Base-by-base conservation (phyloP, 2,888 invertebrate species). In the Pandemis cinnamomeana region DNA sequence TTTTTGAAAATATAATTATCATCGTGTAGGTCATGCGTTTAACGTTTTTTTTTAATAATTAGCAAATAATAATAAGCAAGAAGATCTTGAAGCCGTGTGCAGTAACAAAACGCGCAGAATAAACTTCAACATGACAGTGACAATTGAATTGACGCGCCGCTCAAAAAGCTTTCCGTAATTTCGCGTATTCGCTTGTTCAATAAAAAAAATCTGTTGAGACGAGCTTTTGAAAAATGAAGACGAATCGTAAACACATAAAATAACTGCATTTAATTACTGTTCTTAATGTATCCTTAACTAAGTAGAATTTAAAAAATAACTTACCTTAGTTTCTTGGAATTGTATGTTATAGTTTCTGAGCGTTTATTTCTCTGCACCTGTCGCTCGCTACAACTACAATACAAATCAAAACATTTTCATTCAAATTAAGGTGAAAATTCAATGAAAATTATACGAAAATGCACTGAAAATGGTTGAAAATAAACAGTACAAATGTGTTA, bases 401-500 rank as follows among this genome's bases (percentile, higher is more conserved):
- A 7, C 53, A 55, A 55, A n/a, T n/a, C n/a, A 7, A n/a, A 51
- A 7, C 5, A 6, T 51, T 51, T n/a, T 51, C 7, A 51, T 51
- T 51, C n/a, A 13, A 51, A 51, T 51, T 55, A 7, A 7, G 55
- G 20, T 20, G 58, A 58, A 5, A 58, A 11, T 58, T 58, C 10
- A 27, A 58, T 58, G 5, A 58, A 13, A 58, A 27, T 10, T 10
- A 27, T 8, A 10, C 5, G 5, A 27, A 10, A 10, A 58, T 5
- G 27, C 0, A 58, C 27, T 58, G 58, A 60, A 64, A 58, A 73
- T 73, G 73, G 10, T 58, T 62, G 80, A 85, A 74, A 80, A 75
- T 51, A 83, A 83, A 20, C 77, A 80, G 44, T 92, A 85, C 67
- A 90, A 84, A 81, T 97, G 97, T 83, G 96, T 97, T 10, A 96